Base-by-base conservation (phyloP, 2,113 vertebrate genomes). In the Myanophis thanlyinensis region DNA sequence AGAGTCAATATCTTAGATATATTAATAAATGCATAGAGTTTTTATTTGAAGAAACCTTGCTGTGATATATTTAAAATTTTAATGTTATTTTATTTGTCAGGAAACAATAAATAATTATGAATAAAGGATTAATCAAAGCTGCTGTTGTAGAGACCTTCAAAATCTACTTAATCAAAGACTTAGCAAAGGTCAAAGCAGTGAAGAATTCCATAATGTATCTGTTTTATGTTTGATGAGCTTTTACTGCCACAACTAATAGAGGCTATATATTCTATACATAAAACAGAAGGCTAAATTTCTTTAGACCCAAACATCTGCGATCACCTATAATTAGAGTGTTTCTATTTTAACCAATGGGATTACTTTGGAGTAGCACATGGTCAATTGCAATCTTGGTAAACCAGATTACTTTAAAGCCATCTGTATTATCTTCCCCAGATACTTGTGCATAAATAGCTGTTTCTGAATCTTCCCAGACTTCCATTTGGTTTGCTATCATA, bases 191-290 rank as follows among this genome's bases (percentile, higher is more conserved):
- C 92, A 89, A 91, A 95, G 88, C 44, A 89, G 93, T 51, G 96
- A 95, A 95, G 94, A 95, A 96, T 96, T 94, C 93, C 91, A 91
- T 49, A 93, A 95, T 92, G 94, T 96, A 92, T 97, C 97, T 97
- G 96, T 95, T 96, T 97, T 89, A 96, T 97, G 95, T 97, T 97
- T 96, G 96, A 97, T 96, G 96, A 95, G 59, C 93, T 94, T 94
- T 87, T 94, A 30, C 95, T 96, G 97, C 94, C 97, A 97, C 51
- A 95, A 90, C 93, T 94, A 96, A 97, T 97, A 96, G 1, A 93
- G 89, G 46, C 73, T 89, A 95, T 93, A 53, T 92, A 49, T 59
- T 35, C 59, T 67, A 54, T 94, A 96, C 91, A 96, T 53, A 96
- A 97, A 97, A 59, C 96, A 97, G 97, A 96, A 93, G 3, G 0